Evolutionary conservation across 2,888 invertebrate species (phyloP), one percentile per base, ranked within the genome.

Genomic region (Pachydiplax longipennis): DNA sequence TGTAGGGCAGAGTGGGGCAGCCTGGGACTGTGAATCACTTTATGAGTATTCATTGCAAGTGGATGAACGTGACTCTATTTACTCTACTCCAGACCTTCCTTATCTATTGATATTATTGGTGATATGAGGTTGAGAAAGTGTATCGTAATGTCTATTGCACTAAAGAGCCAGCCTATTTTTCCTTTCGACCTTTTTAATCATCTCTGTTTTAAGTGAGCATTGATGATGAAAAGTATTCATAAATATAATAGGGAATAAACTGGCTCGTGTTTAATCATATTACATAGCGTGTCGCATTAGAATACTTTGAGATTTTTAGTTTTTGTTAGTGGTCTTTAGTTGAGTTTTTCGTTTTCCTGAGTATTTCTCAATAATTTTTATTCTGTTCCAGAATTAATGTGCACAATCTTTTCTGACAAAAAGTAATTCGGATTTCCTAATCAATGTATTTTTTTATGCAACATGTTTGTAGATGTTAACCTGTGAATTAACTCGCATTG

Each of bases 51-150:
- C 83, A 65, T 61, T 87, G 61, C 87, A 87, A 61, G 87, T 87
- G 87, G 87, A 58, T 87, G 61, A 87, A 40, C 18, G 37, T 61
- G 87, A 87, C 61, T 87, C 22, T 35, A 87, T 87, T 87, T 87
- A 61, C 87, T 87, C 58, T 87, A 35, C 61, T 87, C 87, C 87
- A 65, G 87, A 87, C 87, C 87, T 65, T 65, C 87, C 87, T 61
- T 87, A 87, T 87, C 87, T 87, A 87, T 87, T 87, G 87, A 87
- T 87, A 87, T 87, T 87, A 87, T 87, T 87, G 87, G 87, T 87
- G 87, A 87, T 61, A 65, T 61, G 61, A 87, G 61, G 61, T 83
- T 25, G 53, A 83, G 58, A 58, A 65, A 61, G 37, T 87, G 87
- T 87, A 87, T 87, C 31, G 65, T 61, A 87, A 87, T 37, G 25